Evolutionary conservation across 2,888 invertebrate genomes (phyloP).

Genomic region (Apamea anceps): DNA sequence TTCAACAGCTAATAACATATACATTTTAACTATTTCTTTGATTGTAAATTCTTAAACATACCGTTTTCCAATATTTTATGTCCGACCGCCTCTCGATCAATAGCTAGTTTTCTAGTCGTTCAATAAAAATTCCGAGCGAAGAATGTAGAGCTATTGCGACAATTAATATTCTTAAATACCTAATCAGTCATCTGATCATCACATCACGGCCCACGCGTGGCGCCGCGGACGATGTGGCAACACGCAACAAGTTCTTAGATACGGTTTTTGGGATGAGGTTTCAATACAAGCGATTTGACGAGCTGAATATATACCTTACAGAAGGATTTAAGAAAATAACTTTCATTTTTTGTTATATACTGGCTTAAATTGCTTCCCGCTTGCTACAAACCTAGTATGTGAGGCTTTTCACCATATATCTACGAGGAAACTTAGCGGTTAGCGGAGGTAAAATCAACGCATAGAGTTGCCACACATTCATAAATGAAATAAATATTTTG

Average conservation of each 20-base stretch:
- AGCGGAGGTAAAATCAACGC: neutral
- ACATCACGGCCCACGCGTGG: slow-evolving; percentile 83
- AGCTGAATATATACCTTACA: slow-evolving; percentile 25
- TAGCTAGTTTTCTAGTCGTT: slow-evolving; percentile 18
- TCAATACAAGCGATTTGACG: slow-evolving; percentile 58
- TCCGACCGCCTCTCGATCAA: slow-evolving; percentile 44
- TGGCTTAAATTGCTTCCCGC: slow-evolving; percentile 18
- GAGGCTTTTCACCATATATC: neutral
- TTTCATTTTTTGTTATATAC: neutral
- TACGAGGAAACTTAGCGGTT: neutral
- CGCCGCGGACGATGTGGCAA: slow-evolving; percentile 76
- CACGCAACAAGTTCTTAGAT: slow-evolving; percentile 63
- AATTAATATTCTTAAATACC: slow-evolving; percentile 87
- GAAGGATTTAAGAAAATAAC: neutral
- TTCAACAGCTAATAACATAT: slow-evolving; percentile 4
- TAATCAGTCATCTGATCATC: slow-evolving; percentile 88
- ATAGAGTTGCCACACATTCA: neutral
- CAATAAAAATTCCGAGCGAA: slow-evolving; percentile 76
- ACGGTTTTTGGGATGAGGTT: slow-evolving; percentile 60
- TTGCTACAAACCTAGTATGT: neutral
- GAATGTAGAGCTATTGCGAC: slow-evolving; percentile 81
- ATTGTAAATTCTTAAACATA: slow-evolving; percentile 9
- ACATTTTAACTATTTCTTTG: neutral
- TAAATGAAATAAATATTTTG: neutral
- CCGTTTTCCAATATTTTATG: slow-evolving; percentile 33